These are phyloP conservation scores for Oryzias sinensis DNA, from an alignment of 2,797 vertebrate species.

Conservation along the genomic window DNA sequence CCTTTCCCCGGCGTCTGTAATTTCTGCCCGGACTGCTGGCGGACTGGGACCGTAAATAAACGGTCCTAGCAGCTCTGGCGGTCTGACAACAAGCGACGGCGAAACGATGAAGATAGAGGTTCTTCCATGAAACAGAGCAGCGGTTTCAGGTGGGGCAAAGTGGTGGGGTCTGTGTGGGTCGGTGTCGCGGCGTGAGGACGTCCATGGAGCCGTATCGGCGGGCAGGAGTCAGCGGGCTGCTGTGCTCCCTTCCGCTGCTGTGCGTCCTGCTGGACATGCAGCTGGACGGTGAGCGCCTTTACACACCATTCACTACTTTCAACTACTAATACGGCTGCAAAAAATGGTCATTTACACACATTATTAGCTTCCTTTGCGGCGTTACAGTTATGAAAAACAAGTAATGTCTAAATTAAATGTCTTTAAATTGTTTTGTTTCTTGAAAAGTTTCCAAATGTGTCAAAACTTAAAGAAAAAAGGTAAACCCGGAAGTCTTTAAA, in stretches of 20 bases:
- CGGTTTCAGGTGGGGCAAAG: slow-evolving; percentile 13
- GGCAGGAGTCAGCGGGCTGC: slow-evolving; percentile 75
- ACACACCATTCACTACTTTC: too few species aligned
- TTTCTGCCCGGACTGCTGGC: slow-evolving; percentile 68
- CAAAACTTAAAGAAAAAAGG: too few species aligned
- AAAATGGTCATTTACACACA: too few species aligned
- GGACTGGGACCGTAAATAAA: slow-evolving; percentile 68
- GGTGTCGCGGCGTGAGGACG: slow-evolving; percentile 22
- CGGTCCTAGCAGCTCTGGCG: slow-evolving; percentile 8
- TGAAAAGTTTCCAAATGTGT: too few species aligned
- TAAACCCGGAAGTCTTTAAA: too few species aligned
- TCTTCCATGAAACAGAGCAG: slow-evolving; percentile 42
- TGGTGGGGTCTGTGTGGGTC: slow-evolving; percentile 17
- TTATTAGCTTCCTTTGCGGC: too few species aligned
- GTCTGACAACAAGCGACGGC: neutral
- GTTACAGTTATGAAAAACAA: too few species aligned
- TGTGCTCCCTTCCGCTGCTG: slow-evolving; percentile 82
- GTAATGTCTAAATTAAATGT: too few species aligned
- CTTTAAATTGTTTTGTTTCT: too few species aligned
- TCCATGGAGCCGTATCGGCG: slow-evolving; percentile 76
- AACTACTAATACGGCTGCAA: too few species aligned
- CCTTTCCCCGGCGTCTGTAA: slow-evolving; percentile 23
- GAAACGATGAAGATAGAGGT: slow-evolving; percentile 4
- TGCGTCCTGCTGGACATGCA: slow-evolving; percentile 85
- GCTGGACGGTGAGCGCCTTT: slow-evolving; percentile 75